These are phyloP conservation scores for Gambusia affinis DNA, from an alignment of 2,113 vertebrate species.

Conservation along the genomic window DNA sequence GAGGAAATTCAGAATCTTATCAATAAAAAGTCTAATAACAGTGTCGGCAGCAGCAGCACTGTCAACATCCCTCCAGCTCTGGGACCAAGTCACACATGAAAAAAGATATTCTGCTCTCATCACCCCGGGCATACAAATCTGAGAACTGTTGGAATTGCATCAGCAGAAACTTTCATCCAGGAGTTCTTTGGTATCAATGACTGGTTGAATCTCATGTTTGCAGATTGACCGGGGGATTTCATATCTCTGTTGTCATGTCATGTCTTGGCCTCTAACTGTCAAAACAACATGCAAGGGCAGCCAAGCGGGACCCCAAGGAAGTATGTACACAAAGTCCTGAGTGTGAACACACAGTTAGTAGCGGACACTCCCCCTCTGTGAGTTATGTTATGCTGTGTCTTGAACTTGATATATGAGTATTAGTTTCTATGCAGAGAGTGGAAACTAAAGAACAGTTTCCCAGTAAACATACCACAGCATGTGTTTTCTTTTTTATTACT, in stretches of 20 bases:
- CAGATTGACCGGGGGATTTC: conserved; percentile 35
- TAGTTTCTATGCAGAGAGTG: conserved; percentile 9
- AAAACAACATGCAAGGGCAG: conserved; percentile 71
- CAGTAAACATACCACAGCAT: conserved; percentile 12
- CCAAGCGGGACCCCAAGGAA: conserved; percentile 55
- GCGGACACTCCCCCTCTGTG: not conserved
- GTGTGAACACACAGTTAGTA: conserved; percentile 12
- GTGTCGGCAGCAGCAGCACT: not conserved
- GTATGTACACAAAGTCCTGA: conserved; percentile 34
- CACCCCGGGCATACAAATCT: not conserved
- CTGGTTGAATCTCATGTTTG: conserved; percentile 1
- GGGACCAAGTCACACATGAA: conserved; percentile 38
- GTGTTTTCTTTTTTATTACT: not conserved
- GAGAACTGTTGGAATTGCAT: not conserved
- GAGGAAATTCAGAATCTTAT: conserved; percentile 80
- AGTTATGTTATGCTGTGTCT: conserved; percentile 55
- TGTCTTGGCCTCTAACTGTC: conserved; percentile 63
- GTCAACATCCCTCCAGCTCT: conserved; percentile 15
- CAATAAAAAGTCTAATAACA: conserved; percentile 25
- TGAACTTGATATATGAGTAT: conserved; percentile 46
- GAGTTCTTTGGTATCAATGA: not conserved
- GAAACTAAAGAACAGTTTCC: not conserved
- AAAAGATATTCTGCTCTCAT: not conserved
- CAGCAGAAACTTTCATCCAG: not conserved
- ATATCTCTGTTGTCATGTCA: conserved; percentile 20